Conservation (phyloP, 1,140 invertebrate genomes). For the Archegozetes longisetosus region DNA sequence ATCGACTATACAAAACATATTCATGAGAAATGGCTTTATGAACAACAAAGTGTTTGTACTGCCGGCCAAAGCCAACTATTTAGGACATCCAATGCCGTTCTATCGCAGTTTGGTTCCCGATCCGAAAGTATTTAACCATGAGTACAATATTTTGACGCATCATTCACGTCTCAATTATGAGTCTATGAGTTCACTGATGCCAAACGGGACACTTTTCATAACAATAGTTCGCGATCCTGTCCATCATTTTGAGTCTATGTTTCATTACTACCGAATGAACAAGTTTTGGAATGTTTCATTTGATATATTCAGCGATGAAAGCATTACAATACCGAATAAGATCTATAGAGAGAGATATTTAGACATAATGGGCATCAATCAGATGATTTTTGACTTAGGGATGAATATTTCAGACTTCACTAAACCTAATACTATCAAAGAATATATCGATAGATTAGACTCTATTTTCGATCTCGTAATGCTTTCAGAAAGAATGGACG, state of each 20-base stretch:
- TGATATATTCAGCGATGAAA: conserved; percentile 3
- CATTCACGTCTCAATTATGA: conserved; percentile 22
- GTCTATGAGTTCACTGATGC: conserved; percentile 22
- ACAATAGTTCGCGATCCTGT: conserved; percentile 25
- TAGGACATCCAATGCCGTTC: conserved; percentile 25
- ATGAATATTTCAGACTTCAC: conserved; percentile 15
- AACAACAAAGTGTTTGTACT: conserved; percentile 30
- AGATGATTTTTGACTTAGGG: conserved; percentile 27
- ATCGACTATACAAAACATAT: conserved; percentile 34
- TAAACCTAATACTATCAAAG: conserved; percentile 15
- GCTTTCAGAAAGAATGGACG: conserved; percentile 23
- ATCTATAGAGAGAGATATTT: background rate
- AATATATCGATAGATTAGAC: conserved; percentile 20
- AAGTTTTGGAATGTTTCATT: conserved; percentile 14
- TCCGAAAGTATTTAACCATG: conserved; percentile 7
- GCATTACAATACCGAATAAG: background rate
- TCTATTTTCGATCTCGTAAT: conserved; percentile 24
- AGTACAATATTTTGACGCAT: conserved; percentile 23
- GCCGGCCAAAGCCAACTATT: conserved; percentile 27
- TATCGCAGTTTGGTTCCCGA: conserved; percentile 19
- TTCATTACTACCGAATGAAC: conserved; percentile 22
- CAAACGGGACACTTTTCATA: conserved; percentile 22
- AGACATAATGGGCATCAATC: conserved; percentile 22
- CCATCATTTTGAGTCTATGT: conserved; percentile 25
- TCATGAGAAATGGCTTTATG: conserved; percentile 29